Conservation (phyloP, 2,113 vertebrate species). For the Aspiorhynchus laticeps region DNA sequence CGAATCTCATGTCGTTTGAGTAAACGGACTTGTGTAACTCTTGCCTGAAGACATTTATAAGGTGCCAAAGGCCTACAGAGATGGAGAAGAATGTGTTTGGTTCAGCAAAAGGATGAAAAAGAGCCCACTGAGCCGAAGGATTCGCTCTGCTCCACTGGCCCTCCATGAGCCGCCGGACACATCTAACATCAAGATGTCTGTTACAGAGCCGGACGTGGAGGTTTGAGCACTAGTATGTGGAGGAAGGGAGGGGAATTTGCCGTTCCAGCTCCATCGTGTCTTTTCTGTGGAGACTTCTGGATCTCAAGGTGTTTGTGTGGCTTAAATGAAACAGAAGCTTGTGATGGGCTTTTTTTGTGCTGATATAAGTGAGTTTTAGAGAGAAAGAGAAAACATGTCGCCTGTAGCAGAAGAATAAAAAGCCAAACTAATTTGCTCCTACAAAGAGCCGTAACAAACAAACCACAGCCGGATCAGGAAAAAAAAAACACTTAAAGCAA, state of each 20-base stretch:
- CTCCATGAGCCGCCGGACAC: background rate
- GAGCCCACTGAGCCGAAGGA: background rate
- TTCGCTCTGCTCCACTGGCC: background rate
- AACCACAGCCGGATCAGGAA: background rate
- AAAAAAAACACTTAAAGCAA: background rate
- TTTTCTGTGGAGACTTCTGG: background rate
- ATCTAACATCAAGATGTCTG: background rate
- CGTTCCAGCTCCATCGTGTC: background rate
- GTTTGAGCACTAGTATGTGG: background rate
- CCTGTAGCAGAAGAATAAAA: background rate
- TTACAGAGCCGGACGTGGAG: background rate
- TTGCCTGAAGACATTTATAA: slow-evolving; percentile 60
- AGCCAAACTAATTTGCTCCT: background rate
- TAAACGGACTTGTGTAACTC: slow-evolving; percentile 67
- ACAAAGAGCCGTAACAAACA: slow-evolving; percentile 1
- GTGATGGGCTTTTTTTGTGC: background rate
- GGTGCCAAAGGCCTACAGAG: slow-evolving; percentile 75
- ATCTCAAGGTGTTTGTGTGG: background rate
- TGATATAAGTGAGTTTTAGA: background rate
- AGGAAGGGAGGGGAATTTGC: background rate
- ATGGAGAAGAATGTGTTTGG: background rate
- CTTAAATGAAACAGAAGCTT: background rate
- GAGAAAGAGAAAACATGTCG: background rate
- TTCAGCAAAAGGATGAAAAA: background rate
- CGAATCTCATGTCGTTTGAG: slow-evolving; percentile 95